Conservation (phyloP, 2,797 vertebrate genomes). For the Leucoraja ocellata region DNA sequence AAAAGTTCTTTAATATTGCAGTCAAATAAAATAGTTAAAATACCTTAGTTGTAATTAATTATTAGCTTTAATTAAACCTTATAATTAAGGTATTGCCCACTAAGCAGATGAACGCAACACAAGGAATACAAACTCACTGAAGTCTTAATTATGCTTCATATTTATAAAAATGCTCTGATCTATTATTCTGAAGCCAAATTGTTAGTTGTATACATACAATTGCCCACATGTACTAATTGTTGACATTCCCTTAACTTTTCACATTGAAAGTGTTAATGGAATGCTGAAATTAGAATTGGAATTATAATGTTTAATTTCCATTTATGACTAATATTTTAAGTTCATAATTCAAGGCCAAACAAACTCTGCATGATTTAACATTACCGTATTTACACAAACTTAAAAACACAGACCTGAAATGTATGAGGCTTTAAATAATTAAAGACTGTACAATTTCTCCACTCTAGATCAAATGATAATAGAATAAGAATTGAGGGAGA, state of each 20-base stretch:
- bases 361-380: background rate
- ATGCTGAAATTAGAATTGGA: background rate
- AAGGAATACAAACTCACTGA: background rate
- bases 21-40: too few relatives aligned
- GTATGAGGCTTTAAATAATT: background rate
- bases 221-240: background rate
- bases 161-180: background rate
- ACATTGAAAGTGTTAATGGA: background rate
- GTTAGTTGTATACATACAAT: background rate
- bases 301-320: background rate
- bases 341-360: background rate
- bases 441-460: background rate
- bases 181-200: background rate
- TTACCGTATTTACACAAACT: background rate
- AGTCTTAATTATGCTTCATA: background rate
- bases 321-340: background rate
- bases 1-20: background rate
- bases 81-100: background rate
- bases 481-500: background rate
- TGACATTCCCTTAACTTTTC: background rate
- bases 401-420: background rate
- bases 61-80: background rate
- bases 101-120: background rate
- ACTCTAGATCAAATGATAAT: background rate
- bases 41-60: background rate